A percentile compares a stretch with the other conserved stretches of the same genome.
Conservation (phyloP, 2,888 invertebrate genomes). For the Horisme vitalbata region DNA sequence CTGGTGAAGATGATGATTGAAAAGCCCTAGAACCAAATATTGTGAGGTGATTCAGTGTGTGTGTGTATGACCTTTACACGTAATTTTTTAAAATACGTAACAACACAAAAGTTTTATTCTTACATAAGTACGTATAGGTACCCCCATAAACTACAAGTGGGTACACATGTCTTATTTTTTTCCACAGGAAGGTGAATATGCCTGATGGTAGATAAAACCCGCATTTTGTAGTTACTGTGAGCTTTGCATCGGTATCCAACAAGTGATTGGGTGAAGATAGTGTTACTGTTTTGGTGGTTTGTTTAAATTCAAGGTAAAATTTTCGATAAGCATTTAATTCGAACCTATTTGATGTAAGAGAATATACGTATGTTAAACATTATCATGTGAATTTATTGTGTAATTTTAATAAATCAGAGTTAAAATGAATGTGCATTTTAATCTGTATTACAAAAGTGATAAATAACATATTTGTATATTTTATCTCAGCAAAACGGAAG, state of each 20-base stretch:
- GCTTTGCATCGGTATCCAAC: constrained; percentile 35
- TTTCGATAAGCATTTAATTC: background rate
- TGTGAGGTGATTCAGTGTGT: too few relatives aligned
- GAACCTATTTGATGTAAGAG: background rate
- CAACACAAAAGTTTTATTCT: too few relatives aligned
- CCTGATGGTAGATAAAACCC: constrained; percentile 65
- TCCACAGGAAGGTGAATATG: constrained; percentile 38
- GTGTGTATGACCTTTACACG: too few relatives aligned
- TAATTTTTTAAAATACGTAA: too few relatives aligned
- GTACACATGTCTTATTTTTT: constrained; percentile 49
- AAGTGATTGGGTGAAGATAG: constrained; percentile 32
- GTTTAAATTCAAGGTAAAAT: constrained; percentile 31
- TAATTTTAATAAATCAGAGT: too few relatives aligned
- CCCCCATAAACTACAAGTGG: constrained; percentile 68
- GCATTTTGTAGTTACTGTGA: constrained; percentile 48
- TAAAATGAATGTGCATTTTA: too few relatives aligned
- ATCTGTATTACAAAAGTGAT: too few relatives aligned
- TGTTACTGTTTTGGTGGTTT: constrained; percentile 24
- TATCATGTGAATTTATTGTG: too few relatives aligned
- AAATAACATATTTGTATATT: constrained; percentile 8
- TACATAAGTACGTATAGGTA: too few relatives aligned
- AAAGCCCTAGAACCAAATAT: too few relatives aligned
- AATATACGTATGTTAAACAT: background rate
- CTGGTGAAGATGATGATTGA: too few relatives aligned
- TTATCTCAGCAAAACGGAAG: constrained; percentile 23